Evolutionary conservation across 1,140 invertebrate species (phyloP).

Genomic region (Leptopilina boulardi): DNA sequence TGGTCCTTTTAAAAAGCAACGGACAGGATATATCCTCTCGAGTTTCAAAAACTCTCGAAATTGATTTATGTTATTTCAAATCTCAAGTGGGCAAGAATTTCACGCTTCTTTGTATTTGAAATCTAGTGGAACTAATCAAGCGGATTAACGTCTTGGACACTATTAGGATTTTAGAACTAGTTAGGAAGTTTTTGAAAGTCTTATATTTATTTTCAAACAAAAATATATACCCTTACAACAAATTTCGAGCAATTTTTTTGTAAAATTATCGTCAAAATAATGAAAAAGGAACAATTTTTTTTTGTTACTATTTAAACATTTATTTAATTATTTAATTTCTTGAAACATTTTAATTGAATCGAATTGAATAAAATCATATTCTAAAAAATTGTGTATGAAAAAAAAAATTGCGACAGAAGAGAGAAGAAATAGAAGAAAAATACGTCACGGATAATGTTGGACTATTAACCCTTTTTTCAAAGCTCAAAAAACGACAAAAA

Average conservation of each 20-base stretch:
- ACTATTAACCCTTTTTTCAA: not conserved
- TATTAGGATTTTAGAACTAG: slow-evolving; percentile 10
- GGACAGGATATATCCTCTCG: not conserved
- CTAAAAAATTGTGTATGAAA: too few relatives aligned
- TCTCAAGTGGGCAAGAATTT: not conserved
- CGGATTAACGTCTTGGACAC: not conserved
- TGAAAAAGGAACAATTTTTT: too few relatives aligned
- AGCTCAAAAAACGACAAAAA: not conserved
- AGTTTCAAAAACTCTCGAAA: not conserved
- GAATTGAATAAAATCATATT: too few relatives aligned
- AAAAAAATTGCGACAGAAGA: too few relatives aligned
- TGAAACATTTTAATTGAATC: too few relatives aligned
- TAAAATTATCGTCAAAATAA: too few relatives aligned
- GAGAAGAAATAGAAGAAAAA: too few relatives aligned
- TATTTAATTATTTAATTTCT: too few relatives aligned
- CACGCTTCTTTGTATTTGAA: not conserved
- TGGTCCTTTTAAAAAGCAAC: not conserved
- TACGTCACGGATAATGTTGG: too few relatives aligned
- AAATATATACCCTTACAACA: too few relatives aligned
- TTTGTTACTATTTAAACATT: too few relatives aligned
- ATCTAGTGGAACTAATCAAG: slow-evolving; percentile 1
- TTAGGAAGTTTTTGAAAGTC: not conserved
- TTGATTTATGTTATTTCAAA: slow-evolving; percentile 5
- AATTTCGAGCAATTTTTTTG: too few relatives aligned
- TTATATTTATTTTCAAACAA: not conserved